These are phyloP conservation scores for Dendrocopos noguchii DNA, from an alignment of 2,113 vertebrate species.

Conservation along the genomic window DNA sequence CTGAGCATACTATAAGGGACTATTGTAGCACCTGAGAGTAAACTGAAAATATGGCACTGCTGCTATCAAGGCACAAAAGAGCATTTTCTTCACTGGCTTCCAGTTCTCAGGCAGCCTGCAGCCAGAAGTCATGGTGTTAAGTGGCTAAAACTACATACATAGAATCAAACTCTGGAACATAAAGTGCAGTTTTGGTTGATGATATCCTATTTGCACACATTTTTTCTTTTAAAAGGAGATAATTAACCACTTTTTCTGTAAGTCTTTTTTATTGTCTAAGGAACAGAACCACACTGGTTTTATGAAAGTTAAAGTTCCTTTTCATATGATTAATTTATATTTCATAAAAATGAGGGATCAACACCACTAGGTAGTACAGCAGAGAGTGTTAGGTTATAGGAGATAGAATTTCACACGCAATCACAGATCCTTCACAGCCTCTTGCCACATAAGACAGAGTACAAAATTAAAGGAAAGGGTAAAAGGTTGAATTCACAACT, in stretches of 20 bases:
- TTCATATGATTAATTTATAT: neutral
- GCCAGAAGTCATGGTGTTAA: neutral
- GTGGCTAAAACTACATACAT: neutral
- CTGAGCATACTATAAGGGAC: slow-evolving; percentile 6
- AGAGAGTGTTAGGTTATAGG: neutral
- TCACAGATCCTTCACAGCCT: neutral
- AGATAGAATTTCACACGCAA: neutral
- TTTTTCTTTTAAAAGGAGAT: neutral
- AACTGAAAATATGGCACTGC: slow-evolving; percentile 5
- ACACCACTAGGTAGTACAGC: neutral
- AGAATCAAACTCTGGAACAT: neutral
- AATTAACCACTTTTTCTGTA: neutral
- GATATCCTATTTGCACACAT: neutral
- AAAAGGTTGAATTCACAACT: neutral
- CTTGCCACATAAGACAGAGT: neutral
- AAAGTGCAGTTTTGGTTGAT: neutral
- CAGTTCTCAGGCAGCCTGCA: neutral
- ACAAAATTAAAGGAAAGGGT: neutral
- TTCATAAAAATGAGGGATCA: neutral
- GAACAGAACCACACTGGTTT: neutral
- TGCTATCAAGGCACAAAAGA: neutral
- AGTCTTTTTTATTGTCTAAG: neutral
- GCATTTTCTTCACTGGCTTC: neutral
- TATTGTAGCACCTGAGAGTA: neutral
- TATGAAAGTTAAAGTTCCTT: neutral